Base-by-base conservation (phyloP, 1,140 invertebrate genomes). In the Ephestia elutella region DNA sequence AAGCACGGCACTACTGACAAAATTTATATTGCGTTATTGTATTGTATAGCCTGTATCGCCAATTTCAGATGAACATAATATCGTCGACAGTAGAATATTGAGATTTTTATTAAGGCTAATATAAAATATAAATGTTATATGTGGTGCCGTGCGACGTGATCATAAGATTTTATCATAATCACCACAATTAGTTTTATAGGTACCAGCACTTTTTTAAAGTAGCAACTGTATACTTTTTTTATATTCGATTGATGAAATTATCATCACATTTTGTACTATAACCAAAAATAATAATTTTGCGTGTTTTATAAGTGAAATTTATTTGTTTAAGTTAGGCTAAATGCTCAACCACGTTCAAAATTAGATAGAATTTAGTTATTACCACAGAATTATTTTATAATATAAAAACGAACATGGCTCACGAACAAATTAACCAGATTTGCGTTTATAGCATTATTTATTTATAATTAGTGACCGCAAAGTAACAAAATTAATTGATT, bases 371-470 rank as follows among this genome's bases (percentile, higher is more conserved):
- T 1, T 44, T 44, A 17, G n/a, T 44, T 5, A 32, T 5, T 32
- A 44, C 15, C 13, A 44, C 13, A 10, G 38, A 44, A 44, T 44
- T 15, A 15, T 44, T 3, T 44, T 44, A n/a, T n/a, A n/a, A n/a
- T 44, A 44, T 5, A 44, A 44, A 13, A 44, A 25, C 21, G 38
- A 44, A 44, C 32, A 38, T 38, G 15, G 13, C 38, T 44, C 38
- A 17, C 38, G 38, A 44, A 44, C 38, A 44, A 44, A 44, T 44
- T 44, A 7, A 44, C 38, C 38, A 44, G 38, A 44, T 44, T 15
- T 44, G 38, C 38, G n/a, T 44, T 44, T 44, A 44, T 44, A 2
- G 38, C 38, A 44, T 44, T 44, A 44, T 44, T 44, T 44, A 44
- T 44, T 44, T 15, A n/a, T 44, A 15, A 44, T 15, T 17, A 3